Base-by-base conservation (phyloP, 2,113 vertebrate genomes). In the Neopipo cinnamomea region DNA sequence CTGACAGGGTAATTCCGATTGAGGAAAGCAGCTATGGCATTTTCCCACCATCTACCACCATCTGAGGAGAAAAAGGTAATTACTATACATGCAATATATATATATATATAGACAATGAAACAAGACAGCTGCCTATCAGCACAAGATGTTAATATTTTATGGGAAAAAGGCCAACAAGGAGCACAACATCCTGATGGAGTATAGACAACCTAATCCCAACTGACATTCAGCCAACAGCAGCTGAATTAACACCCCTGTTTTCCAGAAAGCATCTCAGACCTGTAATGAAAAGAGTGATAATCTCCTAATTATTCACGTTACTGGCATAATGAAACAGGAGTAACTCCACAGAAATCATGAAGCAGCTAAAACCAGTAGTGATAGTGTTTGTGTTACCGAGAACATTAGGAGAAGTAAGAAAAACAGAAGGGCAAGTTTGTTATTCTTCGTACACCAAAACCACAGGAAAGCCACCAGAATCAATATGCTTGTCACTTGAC, bases 1-100 rank as follows among this genome's bases (percentile, higher is more conserved):
- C 99, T 99, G 94, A 99, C 97, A 0, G 98, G 98, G 25, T 97
- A 98, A 75, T 98, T 98, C 76, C 94, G 97, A 66, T 96, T 94
- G 37, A 99, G 91, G 56, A 99, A 96, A 30, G 98, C 99, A 21
- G 99, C 98, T 4, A 99, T 96, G 9, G 97, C 66, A 23, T 99
- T 99, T 91, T 99, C 98, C 98, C 98, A 99, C 99, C 98, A 99
- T 44, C 90, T 96, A 14, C 99, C 98, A 70, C 68, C 94, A 25
- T 55, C 98, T 98, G 78, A 11, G 30, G 8, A 30, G n/a, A 53
- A 62, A 56, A 30, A 39, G 28, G 7, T 6, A 35, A 18, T 11
- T 18, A 61, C 23, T n/a, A 7, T 0, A 41, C 20, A 21, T 13
- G 25, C 3, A 14, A 6, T 41, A 41, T n/a, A 33, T 11, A 6